Base-by-base conservation (phyloP, 2,888 invertebrate genomes). In the Volucella inflata region DNA sequence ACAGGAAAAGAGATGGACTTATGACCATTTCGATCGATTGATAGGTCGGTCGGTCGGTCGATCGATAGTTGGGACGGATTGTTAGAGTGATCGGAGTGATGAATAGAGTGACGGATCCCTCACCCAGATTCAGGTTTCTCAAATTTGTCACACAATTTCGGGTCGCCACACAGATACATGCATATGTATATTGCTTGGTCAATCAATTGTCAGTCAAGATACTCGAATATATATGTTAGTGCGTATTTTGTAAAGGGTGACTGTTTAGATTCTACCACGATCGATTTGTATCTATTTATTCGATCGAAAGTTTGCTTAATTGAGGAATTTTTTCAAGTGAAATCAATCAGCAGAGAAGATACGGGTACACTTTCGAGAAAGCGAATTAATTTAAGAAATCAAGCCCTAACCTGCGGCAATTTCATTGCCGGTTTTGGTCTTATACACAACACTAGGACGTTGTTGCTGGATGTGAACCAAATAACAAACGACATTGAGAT, bases 171-270 rank as follows among this genome's bases (percentile, higher is more conserved):
- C 9, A 38, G 38, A 21, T 10, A 12, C 44, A 10, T 8, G 36
- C 38, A n/a, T 46, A 38, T 65, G 16, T 57, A 40, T 76, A n/a
- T 38, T 38, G 16, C 30, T 67, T 46, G 21, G 78, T 44, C 55
- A 74, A 83, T 83, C 78, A 83, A 78, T 78, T 78, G 78, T 55
- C 51, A 50, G 64, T 76, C 74, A 72, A 64, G 38, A 60, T 50
- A 38, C 42, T 71, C 14, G 14, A 40, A 11, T 17, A 30, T 46
- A 50, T 46, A 14, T 36, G n/a, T 12, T 2, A 8, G 30, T 16
- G n/a, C 21, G 30, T 11, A 67, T 46, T 57, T 2, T 59, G 38
- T 30, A 53, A 68, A 64, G 21, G 51, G 21, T 44, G 50, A 9
- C 17, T 4, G 11, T 72, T 14, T n/a, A 44, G 46, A 53, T 77